phyloP scores from a whole-genome alignment of 2,113 vertebrate species.

The Peromyscus maniculatus region DNA sequence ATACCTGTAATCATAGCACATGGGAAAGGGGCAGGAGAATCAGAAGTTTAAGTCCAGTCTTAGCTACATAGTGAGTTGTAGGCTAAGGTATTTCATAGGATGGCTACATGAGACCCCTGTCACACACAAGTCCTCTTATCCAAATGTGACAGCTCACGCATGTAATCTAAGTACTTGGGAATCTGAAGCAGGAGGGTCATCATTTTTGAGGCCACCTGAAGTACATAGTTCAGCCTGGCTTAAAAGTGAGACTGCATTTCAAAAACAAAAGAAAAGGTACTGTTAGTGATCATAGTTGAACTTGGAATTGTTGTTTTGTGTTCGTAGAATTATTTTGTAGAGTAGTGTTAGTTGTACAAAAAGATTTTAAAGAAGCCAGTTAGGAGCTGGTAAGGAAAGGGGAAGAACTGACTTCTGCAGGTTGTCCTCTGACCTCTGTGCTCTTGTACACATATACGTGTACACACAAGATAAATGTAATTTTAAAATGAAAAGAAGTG shows the following conservation, averaged over 20 bases:
- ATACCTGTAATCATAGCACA: neutral
- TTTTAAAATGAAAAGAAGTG: neutral
- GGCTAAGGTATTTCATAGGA: no score
- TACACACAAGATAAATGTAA: neutral
- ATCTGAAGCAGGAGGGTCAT: neutral
- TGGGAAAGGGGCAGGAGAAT: neutral
- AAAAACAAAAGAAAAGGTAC: neutral
- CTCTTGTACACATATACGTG: neutral
- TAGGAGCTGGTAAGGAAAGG: neutral
- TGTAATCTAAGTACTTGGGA: neutral
- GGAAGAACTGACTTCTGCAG: neutral
- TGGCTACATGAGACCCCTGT: neutral
- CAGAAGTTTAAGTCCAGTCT: neutral
- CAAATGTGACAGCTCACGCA: neutral
- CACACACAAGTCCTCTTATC: neutral
- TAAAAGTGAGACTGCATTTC: neutral
- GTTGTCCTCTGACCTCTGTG: neutral
- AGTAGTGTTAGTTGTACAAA: neutral
- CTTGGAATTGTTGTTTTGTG: slow-evolving; percentile 17
- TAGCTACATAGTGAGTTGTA: neutral
- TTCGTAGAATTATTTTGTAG: slow-evolving; percentile 6
- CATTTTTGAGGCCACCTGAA: neutral
- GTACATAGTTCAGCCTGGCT: neutral
- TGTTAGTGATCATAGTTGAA: neutral
- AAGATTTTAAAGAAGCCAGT: neutral